Evolutionary conservation across 2,113 vertebrate genomes (phyloP).

Genomic region (Eublepharis macularius): DNA sequence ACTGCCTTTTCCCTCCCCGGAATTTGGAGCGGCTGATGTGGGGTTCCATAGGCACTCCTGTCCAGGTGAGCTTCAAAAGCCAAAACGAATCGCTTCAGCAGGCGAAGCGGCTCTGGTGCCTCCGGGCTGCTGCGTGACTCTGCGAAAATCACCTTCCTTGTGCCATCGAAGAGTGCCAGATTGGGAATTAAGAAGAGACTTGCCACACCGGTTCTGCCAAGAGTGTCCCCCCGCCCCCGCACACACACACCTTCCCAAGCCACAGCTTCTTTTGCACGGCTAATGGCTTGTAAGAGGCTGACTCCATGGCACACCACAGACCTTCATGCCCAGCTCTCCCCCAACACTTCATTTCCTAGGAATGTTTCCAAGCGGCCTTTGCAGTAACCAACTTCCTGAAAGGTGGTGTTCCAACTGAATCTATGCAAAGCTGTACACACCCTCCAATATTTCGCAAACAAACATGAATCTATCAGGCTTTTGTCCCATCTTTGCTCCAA

Average conservation of each 20-base stretch:
- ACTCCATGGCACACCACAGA: constrained; percentile 10
- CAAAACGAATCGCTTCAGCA: not conserved
- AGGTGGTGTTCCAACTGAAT: too few relatives aligned
- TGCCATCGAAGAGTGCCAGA: not conserved
- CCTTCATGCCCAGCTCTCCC: not conserved
- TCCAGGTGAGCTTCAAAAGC: too few relatives aligned
- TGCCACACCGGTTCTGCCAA: not conserved
- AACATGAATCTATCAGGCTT: too few relatives aligned
- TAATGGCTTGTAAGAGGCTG: not conserved
- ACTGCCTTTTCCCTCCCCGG: not conserved
- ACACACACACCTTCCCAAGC: not conserved
- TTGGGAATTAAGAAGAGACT: not conserved
- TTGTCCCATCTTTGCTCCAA: too few relatives aligned
- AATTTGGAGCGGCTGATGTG: too few relatives aligned
- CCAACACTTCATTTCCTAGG: not conserved
- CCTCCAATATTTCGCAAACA: too few relatives aligned
- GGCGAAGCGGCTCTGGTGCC: not conserved
- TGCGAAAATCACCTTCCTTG: not conserved
- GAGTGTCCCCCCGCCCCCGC: rapidly evolving
- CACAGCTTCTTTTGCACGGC: not conserved
- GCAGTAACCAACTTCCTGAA: too few relatives aligned
- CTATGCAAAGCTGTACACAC: too few relatives aligned
- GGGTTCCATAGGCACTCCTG: too few relatives aligned
- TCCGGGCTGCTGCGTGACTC: not conserved
- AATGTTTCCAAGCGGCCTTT: not conserved